A percentile compares a stretch with the other conserved stretches of the same genome.
Conservation (phyloP, 2,888 invertebrate species). For the Cyaniris semiargus region DNA sequence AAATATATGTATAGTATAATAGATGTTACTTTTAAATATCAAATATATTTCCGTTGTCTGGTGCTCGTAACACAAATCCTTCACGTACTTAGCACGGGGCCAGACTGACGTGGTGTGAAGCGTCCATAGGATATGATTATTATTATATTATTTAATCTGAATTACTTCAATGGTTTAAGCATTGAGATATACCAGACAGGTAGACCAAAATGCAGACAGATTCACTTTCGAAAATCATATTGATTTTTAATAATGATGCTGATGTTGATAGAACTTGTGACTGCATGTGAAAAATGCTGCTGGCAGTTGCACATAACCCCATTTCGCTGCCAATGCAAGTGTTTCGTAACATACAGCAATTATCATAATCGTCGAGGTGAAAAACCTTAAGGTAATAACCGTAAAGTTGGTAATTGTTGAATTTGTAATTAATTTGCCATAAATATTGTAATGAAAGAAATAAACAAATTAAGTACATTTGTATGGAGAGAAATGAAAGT, state of each 20-base stretch:
- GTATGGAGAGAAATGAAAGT: not conserved
- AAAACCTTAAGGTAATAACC: not conserved
- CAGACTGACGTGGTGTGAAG: no score
- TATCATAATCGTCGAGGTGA: not conserved
- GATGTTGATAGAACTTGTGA: not conserved
- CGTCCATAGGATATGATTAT: no score
- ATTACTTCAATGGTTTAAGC: no score
- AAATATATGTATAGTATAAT: no score
- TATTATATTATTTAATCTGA: no score
- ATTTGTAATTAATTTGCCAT: not conserved
- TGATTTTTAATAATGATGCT: not conserved
- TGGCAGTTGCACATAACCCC: constrained; percentile 7
- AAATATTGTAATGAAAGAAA: not conserved
- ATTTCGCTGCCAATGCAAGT: constrained; percentile 18
- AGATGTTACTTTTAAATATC: no score
- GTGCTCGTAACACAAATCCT: no score
- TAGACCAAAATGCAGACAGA: no score
- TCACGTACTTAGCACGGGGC: no score
- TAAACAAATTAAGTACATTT: not conserved
- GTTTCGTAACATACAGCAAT: constrained; percentile 15
- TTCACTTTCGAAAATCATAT: not conserved
- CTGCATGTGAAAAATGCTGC: constrained; percentile 12
- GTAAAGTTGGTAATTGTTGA: not conserved
- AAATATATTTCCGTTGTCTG: no score
- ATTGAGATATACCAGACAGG: no score